Conservation (phyloP, 2,888 invertebrate species). For the Orthosia gothica region DNA sequence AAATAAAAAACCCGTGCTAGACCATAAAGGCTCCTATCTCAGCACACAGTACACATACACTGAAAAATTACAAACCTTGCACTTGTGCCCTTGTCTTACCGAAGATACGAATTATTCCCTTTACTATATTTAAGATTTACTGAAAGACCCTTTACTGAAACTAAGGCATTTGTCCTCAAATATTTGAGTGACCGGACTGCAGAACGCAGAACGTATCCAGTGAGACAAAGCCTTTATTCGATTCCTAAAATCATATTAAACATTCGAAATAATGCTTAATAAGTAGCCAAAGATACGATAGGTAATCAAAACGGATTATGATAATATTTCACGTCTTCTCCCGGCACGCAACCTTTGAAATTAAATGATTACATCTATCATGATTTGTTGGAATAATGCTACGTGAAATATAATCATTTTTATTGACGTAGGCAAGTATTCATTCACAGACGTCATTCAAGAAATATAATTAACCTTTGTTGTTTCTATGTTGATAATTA, state of each 20-base stretch:
- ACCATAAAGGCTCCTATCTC: no score
- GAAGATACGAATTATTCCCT: background rate
- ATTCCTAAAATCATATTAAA: slow-evolving; percentile 33
- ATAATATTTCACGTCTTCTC: slow-evolving; percentile 58
- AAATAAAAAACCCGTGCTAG: no score
- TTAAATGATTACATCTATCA: slow-evolving; percentile 44
- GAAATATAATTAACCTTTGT: background rate
- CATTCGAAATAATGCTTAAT: slow-evolving; percentile 24
- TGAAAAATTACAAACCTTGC: no score
- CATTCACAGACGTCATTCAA: slow-evolving; percentile 4
- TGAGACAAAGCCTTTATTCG: slow-evolving; percentile 11
- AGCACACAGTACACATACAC: no score
- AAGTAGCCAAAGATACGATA: slow-evolving; percentile 52
- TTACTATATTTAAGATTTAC: background rate
- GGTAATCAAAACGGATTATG: slow-evolving; percentile 60
- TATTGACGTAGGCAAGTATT: background rate
- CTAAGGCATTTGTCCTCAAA: no score
- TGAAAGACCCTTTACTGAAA: background rate
- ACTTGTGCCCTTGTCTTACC: no score
- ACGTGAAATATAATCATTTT: slow-evolving; percentile 28
- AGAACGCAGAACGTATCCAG: no score
- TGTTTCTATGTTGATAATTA: background rate
- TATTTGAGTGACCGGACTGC: no score
- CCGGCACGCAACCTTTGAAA: slow-evolving; percentile 61
- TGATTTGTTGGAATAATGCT: slow-evolving; percentile 27